phyloP scores from a whole-genome alignment of 2,888 invertebrate genomes.

The Campopleginae sp. region DNA sequence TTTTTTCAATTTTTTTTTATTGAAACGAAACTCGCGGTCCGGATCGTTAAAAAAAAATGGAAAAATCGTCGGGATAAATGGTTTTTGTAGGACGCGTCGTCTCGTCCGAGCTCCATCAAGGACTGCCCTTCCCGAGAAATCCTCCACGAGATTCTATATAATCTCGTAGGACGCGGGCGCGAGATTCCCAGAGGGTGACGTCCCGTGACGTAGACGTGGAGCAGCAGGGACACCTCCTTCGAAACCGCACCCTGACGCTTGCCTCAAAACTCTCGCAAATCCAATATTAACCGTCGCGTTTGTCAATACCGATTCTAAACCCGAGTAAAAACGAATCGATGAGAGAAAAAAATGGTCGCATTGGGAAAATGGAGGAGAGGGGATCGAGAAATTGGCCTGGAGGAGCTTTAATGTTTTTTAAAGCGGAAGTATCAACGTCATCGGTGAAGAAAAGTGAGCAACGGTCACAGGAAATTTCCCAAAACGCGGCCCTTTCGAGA shows the following conservation, averaged over 20 bases:
- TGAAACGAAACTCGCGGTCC: not conserved
- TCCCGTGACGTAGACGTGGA: slow-evolving; percentile 61
- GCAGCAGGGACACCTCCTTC: slow-evolving; percentile 40
- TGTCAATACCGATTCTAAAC: not conserved
- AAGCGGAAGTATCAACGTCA: not conserved
- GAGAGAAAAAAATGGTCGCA: not conserved
- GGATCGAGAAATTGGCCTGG: not conserved
- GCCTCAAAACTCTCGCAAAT: not conserved
- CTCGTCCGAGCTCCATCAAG: not conserved
- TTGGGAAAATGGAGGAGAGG: not conserved
- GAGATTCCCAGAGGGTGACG: slow-evolving; percentile 32
- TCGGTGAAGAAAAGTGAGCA: not conserved
- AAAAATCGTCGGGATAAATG: not conserved
- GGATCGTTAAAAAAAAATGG: not conserved
- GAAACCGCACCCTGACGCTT: slow-evolving; percentile 60
- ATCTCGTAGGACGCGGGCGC: slow-evolving; percentile 41
- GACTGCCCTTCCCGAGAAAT: not conserved
- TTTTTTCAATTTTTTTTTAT: not conserved
- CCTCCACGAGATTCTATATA: slow-evolving; percentile 17
- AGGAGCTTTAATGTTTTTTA: not conserved
- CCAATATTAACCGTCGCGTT: not conserved
- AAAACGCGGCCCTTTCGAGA: too few relatives aligned
- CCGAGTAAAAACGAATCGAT: not conserved
- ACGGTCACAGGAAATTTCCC: not conserved
- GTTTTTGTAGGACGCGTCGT: not conserved